A percentile compares a stretch with the other conserved stretches of the same genome.
phyloP scores from a whole-genome alignment of 2,888 invertebrate species.

The Erannis defoliaria region DNA sequence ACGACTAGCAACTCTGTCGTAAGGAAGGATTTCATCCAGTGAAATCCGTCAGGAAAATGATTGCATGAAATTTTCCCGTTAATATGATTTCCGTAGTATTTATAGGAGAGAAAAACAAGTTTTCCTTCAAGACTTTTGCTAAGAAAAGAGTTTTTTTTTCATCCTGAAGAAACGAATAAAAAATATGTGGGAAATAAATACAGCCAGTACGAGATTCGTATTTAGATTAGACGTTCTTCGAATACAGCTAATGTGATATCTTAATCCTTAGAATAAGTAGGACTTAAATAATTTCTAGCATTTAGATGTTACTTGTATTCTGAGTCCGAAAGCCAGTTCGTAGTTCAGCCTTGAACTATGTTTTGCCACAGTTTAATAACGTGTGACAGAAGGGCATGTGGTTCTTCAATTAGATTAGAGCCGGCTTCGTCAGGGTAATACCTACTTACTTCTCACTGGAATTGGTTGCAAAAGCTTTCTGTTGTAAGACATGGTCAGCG shows the following conservation, averaged over 20 bases:
- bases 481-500: background rate
- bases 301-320: background rate
- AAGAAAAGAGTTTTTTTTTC: too few species aligned
- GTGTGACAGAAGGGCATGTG: constrained; percentile 10
- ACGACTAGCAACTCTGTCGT: too few species aligned
- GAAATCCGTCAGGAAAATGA: too few species aligned
- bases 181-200: too few species aligned
- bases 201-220: too few species aligned
- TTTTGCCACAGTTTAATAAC: constrained; percentile 10
- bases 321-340: background rate
- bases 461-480: constrained; percentile 1
- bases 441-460: constrained; percentile 9
- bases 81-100: too few species aligned
- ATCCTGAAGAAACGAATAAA: too few species aligned
- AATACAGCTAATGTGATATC: background rate
- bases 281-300: background rate
- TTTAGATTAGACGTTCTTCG: background rate
- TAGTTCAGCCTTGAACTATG: constrained; percentile 1
- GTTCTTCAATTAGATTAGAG: constrained; percentile 21
- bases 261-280: background rate
- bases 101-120: too few species aligned
- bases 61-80: too few species aligned
- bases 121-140: too few species aligned
- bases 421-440: constrained; percentile 5
- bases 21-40: too few species aligned